Evolutionary conservation across 2,113 vertebrate species (phyloP).

Genomic region (Podarcis raffonei): DNA sequence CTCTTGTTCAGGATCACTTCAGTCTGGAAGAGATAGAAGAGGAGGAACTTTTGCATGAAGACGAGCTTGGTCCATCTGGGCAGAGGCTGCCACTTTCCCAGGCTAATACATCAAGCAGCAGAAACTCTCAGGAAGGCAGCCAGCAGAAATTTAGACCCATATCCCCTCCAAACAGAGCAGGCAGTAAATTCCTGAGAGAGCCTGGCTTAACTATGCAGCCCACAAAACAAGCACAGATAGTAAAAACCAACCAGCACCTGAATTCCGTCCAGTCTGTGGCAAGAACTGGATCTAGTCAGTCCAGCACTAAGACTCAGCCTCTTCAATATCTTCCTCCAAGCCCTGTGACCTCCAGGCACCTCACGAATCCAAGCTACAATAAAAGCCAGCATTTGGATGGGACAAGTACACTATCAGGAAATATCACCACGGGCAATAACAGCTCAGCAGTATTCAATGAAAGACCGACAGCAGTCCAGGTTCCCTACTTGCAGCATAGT

Average conservation of each 20-base stretch:
- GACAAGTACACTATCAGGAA: not conserved
- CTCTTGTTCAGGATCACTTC: slow-evolving; percentile 60
- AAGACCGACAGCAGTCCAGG: slow-evolving; percentile 58
- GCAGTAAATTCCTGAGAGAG: slow-evolving; percentile 76
- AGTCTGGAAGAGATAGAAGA: slow-evolving; percentile 72
- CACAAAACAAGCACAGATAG: slow-evolving; percentile 94
- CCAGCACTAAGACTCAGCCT: slow-evolving; percentile 69
- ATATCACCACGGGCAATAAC: not conserved
- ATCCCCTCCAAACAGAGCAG: slow-evolving; percentile 79
- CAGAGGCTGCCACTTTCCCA: slow-evolving; percentile 75
- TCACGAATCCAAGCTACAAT: slow-evolving; percentile 51
- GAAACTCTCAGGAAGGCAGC: slow-evolving; percentile 77
- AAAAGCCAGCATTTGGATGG: slow-evolving; percentile 65
- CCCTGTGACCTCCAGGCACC: slow-evolving; percentile 80
- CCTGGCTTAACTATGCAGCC: slow-evolving; percentile 86
- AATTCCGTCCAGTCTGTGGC: slow-evolving; percentile 75
- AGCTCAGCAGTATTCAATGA: slow-evolving; percentile 67
- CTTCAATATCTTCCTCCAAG: slow-evolving; percentile 85
- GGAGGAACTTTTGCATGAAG: slow-evolving; percentile 64
- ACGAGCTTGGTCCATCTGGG: slow-evolving; percentile 46
- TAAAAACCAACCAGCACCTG: slow-evolving; percentile 94
- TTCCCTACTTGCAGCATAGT: slow-evolving; percentile 59
- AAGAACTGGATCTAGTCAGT: slow-evolving; percentile 56
- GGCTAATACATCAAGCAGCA: slow-evolving; percentile 70
- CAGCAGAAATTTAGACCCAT: slow-evolving; percentile 73